phyloP scores from a whole-genome alignment of 1,140 invertebrate species.

The Propsilocerus akamusi region DNA sequence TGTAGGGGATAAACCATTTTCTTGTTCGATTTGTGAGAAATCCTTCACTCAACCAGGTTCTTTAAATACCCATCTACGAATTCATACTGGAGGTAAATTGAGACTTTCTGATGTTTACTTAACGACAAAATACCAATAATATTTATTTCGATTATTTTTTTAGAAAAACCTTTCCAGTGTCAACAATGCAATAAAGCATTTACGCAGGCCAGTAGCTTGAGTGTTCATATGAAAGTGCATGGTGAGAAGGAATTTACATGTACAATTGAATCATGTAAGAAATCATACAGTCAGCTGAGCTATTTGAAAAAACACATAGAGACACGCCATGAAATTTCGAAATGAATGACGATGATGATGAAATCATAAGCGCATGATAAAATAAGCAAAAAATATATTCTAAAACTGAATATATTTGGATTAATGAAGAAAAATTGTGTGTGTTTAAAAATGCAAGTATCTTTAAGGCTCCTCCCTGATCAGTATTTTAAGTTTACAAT shows the following conservation, averaged over 20 bases:
- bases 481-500: too few species aligned
- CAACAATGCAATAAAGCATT: conserved; percentile 39
- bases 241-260: conserved; percentile 22
- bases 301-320: too few species aligned
- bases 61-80: conserved; percentile 58
- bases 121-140: neutral
- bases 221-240: conserved; percentile 42
- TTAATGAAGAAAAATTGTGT: too few species aligned
- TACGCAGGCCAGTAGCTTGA: conserved; percentile 34
- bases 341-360: too few species aligned
- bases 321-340: too few species aligned
- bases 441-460: too few species aligned
- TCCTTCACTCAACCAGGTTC: conserved; percentile 45
- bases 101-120: neutral
- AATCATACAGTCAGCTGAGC: conserved; percentile 26
- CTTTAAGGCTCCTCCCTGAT: too few species aligned
- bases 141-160: neutral
- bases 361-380: too few species aligned
- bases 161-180: conserved; percentile 25
- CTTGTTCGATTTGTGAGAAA: conserved; percentile 44
- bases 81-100: conserved; percentile 34
- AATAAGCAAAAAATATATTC: too few species aligned
- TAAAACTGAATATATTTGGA: too few species aligned
- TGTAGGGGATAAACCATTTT: neutral
- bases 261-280: conserved; percentile 20